Evolutionary conservation across 2,797 vertebrate species (phyloP).

Genomic region (Falco peregrinus): DNA sequence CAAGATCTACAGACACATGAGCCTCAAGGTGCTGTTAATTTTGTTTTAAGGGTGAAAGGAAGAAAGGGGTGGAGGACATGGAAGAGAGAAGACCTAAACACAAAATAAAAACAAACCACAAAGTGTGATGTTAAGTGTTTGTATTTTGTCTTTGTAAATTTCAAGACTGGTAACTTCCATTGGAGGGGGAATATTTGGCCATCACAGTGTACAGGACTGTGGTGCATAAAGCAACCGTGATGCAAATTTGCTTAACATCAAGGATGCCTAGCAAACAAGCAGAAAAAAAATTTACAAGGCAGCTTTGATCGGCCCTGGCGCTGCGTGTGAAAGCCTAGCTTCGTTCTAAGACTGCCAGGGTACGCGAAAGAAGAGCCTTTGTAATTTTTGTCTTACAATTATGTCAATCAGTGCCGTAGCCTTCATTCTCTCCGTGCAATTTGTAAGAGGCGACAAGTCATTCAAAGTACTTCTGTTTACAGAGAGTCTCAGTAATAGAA

Average conservation of each 20-base stretch:
- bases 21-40: not conserved
- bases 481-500: conserved; percentile 52
- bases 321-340: conserved; percentile 23
- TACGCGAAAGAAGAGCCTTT: conserved; percentile 47
- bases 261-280: not conserved
- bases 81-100: not conserved
- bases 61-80: not conserved
- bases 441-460: conserved; percentile 62
- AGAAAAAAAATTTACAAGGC: not conserved
- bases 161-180: not conserved
- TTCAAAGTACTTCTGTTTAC: conserved; percentile 63
- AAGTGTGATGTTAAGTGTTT: not conserved
- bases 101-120: not conserved
- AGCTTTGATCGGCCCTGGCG: not conserved
- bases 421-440: conserved; percentile 28
- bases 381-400: conserved; percentile 58
- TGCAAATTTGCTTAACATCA: not conserved
- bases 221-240: not conserved
- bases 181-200: not conserved
- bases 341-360: conserved; percentile 23
- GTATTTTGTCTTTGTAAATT: not conserved
- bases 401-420: conserved; percentile 45
- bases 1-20: not conserved
- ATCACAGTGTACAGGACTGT: not conserved
- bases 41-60: not conserved